phyloP scores from a whole-genome alignment of 2,113 vertebrate species.

The Chaetodon auriga region DNA sequence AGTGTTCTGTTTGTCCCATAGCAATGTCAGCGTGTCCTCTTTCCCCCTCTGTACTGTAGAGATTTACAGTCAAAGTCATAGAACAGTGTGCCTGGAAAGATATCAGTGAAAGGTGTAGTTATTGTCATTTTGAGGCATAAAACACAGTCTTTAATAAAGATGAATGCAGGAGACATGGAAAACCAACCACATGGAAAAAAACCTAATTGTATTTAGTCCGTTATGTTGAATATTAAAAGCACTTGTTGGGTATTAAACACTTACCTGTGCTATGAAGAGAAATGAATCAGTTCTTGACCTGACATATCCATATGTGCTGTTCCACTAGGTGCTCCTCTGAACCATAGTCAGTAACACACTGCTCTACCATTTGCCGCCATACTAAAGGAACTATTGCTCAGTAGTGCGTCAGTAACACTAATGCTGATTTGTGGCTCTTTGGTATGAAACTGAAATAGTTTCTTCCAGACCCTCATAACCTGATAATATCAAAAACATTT shows the following conservation, averaged over 20 bases:
- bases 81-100: slow-evolving; percentile 11
- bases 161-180: background rate
- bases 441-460: slow-evolving; percentile 17
- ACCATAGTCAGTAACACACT: slow-evolving; percentile 29
- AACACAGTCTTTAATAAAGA: background rate
- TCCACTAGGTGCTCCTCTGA: background rate
- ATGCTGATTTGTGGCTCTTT: slow-evolving; percentile 32
- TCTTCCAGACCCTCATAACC: slow-evolving; percentile 21
- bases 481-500: slow-evolving; percentile 50
- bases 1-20: slow-evolving; percentile 16
- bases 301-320: slow-evolving; percentile 9
- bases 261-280: slow-evolving; percentile 4
- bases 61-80: slow-evolving; percentile 20
- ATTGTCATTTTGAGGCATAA: background rate
- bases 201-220: background rate
- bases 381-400: slow-evolving; percentile 8
- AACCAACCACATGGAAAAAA: background rate
- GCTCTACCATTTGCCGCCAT: background rate
- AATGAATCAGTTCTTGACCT: background rate
- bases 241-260: background rate
- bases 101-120: background rate
- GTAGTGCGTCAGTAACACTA: slow-evolving; percentile 41
- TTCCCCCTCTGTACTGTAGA: slow-evolving; percentile 16
- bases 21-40: slow-evolving; percentile 28
- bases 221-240: background rate